A percentile compares a stretch with the other conserved stretches of the same genome.
Evolutionary conservation across 2,888 invertebrate species (phyloP).

Genomic region (Craniophora ligustri): DNA sequence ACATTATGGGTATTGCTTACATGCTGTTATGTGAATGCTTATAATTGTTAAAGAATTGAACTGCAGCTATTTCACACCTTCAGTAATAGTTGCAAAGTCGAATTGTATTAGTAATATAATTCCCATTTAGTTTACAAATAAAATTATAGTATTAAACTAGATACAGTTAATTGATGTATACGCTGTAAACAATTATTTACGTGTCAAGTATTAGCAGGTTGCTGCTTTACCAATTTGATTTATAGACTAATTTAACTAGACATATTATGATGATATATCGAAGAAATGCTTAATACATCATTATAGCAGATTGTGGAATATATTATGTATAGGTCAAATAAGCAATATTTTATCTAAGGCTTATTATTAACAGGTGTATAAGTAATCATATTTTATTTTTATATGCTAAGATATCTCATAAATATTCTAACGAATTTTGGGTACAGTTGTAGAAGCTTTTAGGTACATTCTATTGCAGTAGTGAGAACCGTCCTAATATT

Average conservation of each 20-base stretch:
- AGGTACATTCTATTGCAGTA: conserved; percentile 22
- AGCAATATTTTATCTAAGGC: conserved; percentile 34
- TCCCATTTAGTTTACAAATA: not conserved
- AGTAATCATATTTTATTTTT: conserved; percentile 53
- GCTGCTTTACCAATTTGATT: not conserved
- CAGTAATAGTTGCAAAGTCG: too few relatives aligned
- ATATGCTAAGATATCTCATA: conserved; percentile 33
- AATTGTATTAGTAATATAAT: not conserved
- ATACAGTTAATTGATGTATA: too few relatives aligned
- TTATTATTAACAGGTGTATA: conserved; percentile 31
- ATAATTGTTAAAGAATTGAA: too few relatives aligned
- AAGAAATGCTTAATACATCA: conserved; percentile 10
- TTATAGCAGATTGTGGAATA: conserved; percentile 15
- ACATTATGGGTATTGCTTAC: too few relatives aligned
- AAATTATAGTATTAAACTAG: too few relatives aligned
- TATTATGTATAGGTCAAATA: conserved; percentile 15
- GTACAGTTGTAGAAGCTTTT: conserved; percentile 34
- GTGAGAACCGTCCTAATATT: not conserved
- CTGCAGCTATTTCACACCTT: too few relatives aligned
- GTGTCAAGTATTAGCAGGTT: too few relatives aligned
- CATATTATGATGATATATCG: not conserved
- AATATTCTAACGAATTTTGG: conserved; percentile 25
- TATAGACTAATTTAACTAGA: not conserved
- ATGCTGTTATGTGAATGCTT: too few relatives aligned
- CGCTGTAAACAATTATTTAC: too few relatives aligned